A percentile compares a stretch with the other conserved stretches of the same genome.
These are phyloP conservation scores for Corythornis madagascariensis DNA, from an alignment of 2,113 vertebrate species.

Conservation along the genomic window DNA sequence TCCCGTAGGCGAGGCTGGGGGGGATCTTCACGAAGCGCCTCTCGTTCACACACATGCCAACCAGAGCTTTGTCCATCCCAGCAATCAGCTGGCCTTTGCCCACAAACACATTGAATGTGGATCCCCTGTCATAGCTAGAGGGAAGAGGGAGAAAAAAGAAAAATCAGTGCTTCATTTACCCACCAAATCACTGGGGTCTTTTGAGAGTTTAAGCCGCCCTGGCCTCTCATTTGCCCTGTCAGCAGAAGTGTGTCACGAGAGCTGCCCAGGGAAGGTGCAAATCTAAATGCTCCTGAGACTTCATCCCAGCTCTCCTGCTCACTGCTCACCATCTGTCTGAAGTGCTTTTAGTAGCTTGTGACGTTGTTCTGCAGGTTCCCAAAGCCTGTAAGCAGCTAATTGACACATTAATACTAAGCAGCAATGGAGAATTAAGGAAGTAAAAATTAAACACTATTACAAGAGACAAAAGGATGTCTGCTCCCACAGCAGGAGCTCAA, in stretches of 20 bases:
- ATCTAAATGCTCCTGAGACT: neutral
- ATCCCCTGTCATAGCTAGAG: slow-evolving; percentile 91
- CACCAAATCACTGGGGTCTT: neutral
- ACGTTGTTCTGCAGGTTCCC: neutral
- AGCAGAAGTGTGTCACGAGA: accelerated
- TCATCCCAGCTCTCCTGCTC: neutral
- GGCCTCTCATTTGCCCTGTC: neutral
- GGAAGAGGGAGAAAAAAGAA: neutral
- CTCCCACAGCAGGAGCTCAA: neutral
- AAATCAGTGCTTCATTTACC: neutral
- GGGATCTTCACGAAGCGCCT: slow-evolving; percentile 91
- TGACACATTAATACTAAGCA: neutral
- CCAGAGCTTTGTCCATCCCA: slow-evolving; percentile 95
- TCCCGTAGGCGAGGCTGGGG: slow-evolving; percentile 89
- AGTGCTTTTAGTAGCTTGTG: neutral
- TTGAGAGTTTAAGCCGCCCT: neutral
- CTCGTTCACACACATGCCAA: slow-evolving; percentile 96
- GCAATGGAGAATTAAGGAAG: neutral
- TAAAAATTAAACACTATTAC: neutral
- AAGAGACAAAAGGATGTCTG: neutral
- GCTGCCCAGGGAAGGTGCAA: neutral
- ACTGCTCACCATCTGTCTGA: neutral
- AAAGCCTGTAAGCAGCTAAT: neutral
- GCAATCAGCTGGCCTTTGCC: slow-evolving; percentile 91
- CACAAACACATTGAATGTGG: slow-evolving; percentile 93